Percentiles rank a stretch among this genome's conserved stretches.
Evolutionary conservation across 2,113 vertebrate species (phyloP).

Genomic region (Xyliphius kryptos): DNA sequence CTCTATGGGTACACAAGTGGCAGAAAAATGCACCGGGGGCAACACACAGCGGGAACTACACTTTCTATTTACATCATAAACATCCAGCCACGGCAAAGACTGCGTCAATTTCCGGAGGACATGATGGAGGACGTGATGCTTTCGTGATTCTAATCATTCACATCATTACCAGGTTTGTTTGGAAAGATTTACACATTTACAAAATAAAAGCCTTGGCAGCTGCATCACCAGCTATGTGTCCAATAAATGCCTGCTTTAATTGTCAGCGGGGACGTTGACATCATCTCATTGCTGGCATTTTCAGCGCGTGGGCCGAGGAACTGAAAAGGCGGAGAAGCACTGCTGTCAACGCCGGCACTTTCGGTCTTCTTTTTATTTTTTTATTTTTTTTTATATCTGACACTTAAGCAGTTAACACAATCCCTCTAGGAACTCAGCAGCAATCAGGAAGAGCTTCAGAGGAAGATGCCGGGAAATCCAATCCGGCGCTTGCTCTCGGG

Average conservation of each 20-base stretch:
- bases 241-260: constrained; percentile 32
- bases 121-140: not conserved
- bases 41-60: too few species aligned
- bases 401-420: too few species aligned
- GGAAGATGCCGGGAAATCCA: too few species aligned
- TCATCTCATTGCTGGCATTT: constrained; percentile 23
- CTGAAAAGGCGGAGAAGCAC: constrained; percentile 17
- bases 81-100: not conserved
- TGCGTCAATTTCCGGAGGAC: not conserved
- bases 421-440: too few species aligned
- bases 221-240: constrained; percentile 6
- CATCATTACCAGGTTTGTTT: constrained; percentile 1
- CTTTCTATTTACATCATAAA: too few species aligned
- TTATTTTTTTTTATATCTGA: too few species aligned
- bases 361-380: too few species aligned
- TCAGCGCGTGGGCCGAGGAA: constrained; percentile 26
- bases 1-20: too few species aligned
- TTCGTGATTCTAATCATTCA: not conserved
- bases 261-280: constrained; percentile 22
- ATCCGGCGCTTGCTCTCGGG: too few species aligned
- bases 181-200: not conserved
- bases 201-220: constrained; percentile 1
- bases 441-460: too few species aligned
- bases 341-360: too few species aligned
- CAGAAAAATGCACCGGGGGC: too few species aligned